Evolutionary conservation across 2,113 vertebrate genomes (phyloP), one percentile per base, ranked within the genome.

Genomic region (Corythornis cristatus): DNA sequence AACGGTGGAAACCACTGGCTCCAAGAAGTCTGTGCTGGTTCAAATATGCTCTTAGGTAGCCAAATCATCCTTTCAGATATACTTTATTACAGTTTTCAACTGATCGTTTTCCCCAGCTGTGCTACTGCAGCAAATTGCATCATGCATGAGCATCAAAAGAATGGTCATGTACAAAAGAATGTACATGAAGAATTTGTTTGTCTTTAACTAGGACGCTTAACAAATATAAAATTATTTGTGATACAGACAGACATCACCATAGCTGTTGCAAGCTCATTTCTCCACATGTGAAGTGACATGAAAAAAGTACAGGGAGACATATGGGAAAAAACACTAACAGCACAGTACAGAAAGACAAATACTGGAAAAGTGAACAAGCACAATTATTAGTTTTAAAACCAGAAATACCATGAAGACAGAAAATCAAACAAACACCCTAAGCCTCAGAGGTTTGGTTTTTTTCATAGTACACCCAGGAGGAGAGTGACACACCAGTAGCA

Each of bases 11-110:
- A 77, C 18, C 43, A 82, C 19, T 82, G 83, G 75, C 81, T 96
- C 95, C 92, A 85, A 76, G 58, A 87, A 89, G 81, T 93, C 92
- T 95, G 64, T 53, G 54, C 64, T 74, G 37, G 43, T 66, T 96
- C 74, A 95, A 70, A 85, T 46, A 33, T 79, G 50, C 45, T 93
- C 37, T 83, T 28, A 66, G 26, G 65, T 67, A 89, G 56, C 33
- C 62, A 91, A 89, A 51, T 28, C 11, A 50, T 51, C 25, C 62
- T 68, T 91, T 84, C 67, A 85, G 62, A 25, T 85, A 35, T 21
- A 77, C 12, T 2, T 76, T 79, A 74, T 56, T 48, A 74, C 22
- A 67, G 53, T 22, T 77, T 83, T 86, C 75, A 91, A 48, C 7
- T 40, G 11, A 62, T 77, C 12, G 74, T 85, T 51, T 62, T 13